A percentile compares a stretch with the other conserved stretches of the same genome.
Evolutionary conservation across 2,888 invertebrate species (phyloP).

Genomic region (Mesorhabditis belari): DNA sequence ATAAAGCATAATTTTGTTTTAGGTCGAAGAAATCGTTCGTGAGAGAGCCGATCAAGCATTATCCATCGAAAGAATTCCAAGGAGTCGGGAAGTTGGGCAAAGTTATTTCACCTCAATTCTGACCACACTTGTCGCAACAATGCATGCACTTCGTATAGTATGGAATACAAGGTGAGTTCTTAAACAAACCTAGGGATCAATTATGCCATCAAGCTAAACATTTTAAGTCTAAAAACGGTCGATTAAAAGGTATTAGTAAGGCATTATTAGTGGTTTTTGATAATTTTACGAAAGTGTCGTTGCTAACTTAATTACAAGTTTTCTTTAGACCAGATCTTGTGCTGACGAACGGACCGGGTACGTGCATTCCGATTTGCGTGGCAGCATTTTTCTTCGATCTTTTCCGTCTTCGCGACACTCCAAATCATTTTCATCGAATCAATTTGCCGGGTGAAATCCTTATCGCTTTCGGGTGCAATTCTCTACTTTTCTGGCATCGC

Average conservation of each 20-base stretch:
- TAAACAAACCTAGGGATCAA: no score
- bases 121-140: conserved; percentile 70
- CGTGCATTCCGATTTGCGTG: conserved; percentile 83
- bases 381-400: conserved; percentile 66
- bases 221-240: conserved; percentile 41
- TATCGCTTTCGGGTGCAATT: conserved; percentile 73
- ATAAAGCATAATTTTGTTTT: no score
- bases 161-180: conserved; percentile 91
- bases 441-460: conserved; percentile 78
- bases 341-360: conserved; percentile 92
- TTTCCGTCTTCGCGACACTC: conserved; percentile 55
- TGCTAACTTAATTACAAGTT: no score
- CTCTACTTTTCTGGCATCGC: conserved; percentile 69
- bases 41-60: conserved; percentile 4
- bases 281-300: no score
- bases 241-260: conserved; percentile 74
- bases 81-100: conserved; percentile 71
- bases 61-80: conserved; percentile 63
- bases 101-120: conserved; percentile 72
- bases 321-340: conserved; percentile 66
- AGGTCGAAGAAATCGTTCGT: conserved; percentile 25
- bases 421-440: conserved; percentile 86
- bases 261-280: conserved; percentile 69
- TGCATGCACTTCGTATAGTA: conserved; percentile 68
- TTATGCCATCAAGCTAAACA: no score